A percentile compares a stretch with the other conserved stretches of the same genome.
These are phyloP conservation scores for Pristionchus fissidentatus DNA, from an alignment of 2,888 invertebrate genomes.

Conservation along the genomic window DNA sequence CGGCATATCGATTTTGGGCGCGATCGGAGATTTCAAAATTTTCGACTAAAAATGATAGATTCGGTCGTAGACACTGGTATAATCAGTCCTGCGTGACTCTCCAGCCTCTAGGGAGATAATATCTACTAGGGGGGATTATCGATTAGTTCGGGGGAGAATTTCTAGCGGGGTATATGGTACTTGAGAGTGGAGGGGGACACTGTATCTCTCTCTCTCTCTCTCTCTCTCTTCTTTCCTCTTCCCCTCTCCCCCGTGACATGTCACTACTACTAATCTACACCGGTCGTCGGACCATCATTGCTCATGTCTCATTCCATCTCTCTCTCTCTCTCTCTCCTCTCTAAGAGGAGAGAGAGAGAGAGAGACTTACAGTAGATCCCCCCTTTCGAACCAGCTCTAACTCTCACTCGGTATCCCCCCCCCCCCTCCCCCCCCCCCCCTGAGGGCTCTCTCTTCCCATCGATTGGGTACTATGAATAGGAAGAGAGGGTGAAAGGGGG, in stretches of 20 bases:
- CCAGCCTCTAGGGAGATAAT: neutral
- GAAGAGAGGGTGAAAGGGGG: neutral
- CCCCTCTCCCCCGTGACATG: too few relatives aligned
- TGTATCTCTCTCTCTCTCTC: neutral
- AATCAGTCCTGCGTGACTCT: neutral
- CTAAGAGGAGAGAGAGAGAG: neutral
- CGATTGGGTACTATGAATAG: neutral
- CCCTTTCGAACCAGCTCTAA: slow-evolving; percentile 24
- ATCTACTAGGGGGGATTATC: neutral
- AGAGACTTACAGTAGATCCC: slow-evolving; percentile 35
- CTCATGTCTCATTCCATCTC: slow-evolving; percentile 6
- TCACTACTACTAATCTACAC: slow-evolving; percentile 4
- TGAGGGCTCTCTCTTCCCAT: neutral
- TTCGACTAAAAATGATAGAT: neutral
- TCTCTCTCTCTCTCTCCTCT: neutral
- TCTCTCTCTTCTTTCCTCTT: neutral
- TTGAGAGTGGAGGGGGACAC: neutral
- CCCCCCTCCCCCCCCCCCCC: neutral
- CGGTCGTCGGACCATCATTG: too few relatives aligned
- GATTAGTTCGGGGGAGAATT: neutral
- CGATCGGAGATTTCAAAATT: neutral
- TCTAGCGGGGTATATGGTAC: neutral
- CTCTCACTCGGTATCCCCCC: neutral
- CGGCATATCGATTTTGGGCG: neutral
- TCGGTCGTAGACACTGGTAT: neutral